Conservation (phyloP, 2,113 vertebrate species). For the Stomatorhinus ivindoensis region DNA sequence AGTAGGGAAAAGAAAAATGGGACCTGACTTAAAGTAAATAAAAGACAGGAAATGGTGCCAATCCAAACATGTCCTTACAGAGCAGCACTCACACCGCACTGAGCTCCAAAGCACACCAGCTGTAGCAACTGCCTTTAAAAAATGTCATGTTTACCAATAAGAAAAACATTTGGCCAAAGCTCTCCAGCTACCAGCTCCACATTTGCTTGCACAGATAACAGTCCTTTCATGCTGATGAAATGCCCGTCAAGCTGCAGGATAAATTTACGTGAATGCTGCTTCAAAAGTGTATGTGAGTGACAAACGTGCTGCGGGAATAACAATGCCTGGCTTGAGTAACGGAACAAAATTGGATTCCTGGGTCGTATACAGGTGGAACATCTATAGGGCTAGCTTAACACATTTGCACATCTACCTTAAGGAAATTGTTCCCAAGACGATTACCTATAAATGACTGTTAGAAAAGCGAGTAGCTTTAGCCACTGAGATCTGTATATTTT, state of each 20-base stretch:
- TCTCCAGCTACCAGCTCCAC: background rate
- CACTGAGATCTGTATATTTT: background rate
- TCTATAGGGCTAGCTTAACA: background rate
- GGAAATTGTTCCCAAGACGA: background rate
- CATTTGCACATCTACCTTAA: background rate
- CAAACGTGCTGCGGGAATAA: background rate
- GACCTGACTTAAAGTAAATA: background rate
- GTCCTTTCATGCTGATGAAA: background rate
- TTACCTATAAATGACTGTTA: background rate
- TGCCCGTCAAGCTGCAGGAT: background rate
- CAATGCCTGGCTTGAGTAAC: background rate
- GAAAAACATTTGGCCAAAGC: background rate
- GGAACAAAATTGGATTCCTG: background rate
- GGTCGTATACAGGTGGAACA: background rate
- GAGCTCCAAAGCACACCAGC: background rate
- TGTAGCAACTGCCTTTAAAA: background rate
- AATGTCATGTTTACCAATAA: background rate
- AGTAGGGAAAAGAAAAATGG: background rate
- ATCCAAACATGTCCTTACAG: background rate
- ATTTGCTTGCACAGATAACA: background rate
- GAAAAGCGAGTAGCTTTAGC: too few relatives aligned
- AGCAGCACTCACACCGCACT: background rate
- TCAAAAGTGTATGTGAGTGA: too few relatives aligned
- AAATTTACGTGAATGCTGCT: background rate
- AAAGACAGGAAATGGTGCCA: background rate